These are phyloP conservation scores for Nemurella pictetii DNA, from an alignment of 2,888 invertebrate species.

Conservation along the genomic window DNA sequence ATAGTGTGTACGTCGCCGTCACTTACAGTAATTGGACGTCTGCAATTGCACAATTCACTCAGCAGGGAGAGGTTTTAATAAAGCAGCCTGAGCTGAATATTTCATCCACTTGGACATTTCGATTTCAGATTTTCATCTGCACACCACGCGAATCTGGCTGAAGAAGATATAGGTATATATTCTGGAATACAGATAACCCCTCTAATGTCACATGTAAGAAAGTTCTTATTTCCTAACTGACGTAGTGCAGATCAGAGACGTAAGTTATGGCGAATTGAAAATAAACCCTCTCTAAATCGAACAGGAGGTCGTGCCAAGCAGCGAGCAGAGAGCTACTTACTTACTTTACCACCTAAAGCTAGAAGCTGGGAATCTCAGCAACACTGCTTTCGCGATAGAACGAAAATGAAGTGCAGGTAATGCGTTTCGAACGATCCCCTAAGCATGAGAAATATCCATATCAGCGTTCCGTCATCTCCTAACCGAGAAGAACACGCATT, in stretches of 20 bases:
- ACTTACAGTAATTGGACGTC: too few species aligned
- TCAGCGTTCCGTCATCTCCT: background rate
- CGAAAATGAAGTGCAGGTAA: constrained; percentile 13
- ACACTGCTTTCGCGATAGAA: background rate
- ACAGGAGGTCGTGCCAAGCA: background rate
- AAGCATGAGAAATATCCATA: background rate
- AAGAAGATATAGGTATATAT: background rate
- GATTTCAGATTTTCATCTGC: background rate
- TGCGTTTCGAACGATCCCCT: constrained; percentile 17
- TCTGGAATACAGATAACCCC: background rate
- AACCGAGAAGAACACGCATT: background rate
- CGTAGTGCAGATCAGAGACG: background rate
- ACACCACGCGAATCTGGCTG: background rate
- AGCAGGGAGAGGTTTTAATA: too few species aligned
- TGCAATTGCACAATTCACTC: too few species aligned
- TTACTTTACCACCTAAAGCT: background rate
- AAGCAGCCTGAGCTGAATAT: too few species aligned
- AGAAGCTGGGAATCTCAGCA: background rate
- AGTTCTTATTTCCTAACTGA: background rate
- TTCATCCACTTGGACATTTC: background rate
- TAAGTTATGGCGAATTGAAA: background rate
- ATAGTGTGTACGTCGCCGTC: too few species aligned
- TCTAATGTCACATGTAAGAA: background rate
- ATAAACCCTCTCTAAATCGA: background rate
- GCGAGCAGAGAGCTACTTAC: background rate